A percentile compares a stretch with the other conserved stretches of the same genome.
phyloP scores from a whole-genome alignment of 2,797 vertebrate species.

The Sebastes cheni region DNA sequence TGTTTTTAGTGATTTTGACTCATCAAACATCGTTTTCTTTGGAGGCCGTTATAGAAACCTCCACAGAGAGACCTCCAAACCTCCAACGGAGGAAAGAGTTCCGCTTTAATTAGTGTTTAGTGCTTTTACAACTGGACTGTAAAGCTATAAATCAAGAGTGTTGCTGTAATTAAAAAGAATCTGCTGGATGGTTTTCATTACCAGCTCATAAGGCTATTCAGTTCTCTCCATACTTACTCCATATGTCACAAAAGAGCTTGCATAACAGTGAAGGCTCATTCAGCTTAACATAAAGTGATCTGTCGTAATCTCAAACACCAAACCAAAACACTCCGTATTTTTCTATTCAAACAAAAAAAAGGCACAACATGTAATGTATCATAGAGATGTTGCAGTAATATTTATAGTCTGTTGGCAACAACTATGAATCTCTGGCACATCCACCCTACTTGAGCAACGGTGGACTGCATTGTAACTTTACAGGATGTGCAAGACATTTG shows the following conservation, averaged over 20 bases:
- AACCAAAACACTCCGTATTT: background rate
- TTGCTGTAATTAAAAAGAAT: slow-evolving; percentile 19
- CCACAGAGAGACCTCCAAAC: slow-evolving; percentile 17
- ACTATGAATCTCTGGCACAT: slow-evolving; percentile 7
- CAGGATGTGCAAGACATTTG: slow-evolving; percentile 3
- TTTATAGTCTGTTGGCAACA: slow-evolving; percentile 1
- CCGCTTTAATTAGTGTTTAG: slow-evolving; percentile 36
- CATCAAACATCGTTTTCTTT: slow-evolving; percentile 37
- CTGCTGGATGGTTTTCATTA: slow-evolving; percentile 12
- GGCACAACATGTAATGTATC: background rate
- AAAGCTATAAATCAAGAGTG: slow-evolving; percentile 23
- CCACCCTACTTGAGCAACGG: background rate
- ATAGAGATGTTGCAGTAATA: slow-evolving; percentile 2
- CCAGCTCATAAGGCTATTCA: background rate
- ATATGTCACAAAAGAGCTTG: background rate
- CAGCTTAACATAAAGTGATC: slow-evolving; percentile 4
- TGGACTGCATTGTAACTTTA: background rate
- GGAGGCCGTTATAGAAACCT: slow-evolving; percentile 25
- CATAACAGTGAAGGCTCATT: background rate
- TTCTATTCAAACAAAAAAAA: background rate
- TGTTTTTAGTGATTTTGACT: slow-evolving; percentile 32
- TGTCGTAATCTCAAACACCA: background rate
- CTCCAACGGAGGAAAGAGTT: background rate
- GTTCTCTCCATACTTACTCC: background rate
- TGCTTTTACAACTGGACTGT: slow-evolving; percentile 30